Evolutionary conservation across 1,140 invertebrate species (phyloP), one percentile per base, ranked within the genome.

Genomic region (Piezodorus guildinii): DNA sequence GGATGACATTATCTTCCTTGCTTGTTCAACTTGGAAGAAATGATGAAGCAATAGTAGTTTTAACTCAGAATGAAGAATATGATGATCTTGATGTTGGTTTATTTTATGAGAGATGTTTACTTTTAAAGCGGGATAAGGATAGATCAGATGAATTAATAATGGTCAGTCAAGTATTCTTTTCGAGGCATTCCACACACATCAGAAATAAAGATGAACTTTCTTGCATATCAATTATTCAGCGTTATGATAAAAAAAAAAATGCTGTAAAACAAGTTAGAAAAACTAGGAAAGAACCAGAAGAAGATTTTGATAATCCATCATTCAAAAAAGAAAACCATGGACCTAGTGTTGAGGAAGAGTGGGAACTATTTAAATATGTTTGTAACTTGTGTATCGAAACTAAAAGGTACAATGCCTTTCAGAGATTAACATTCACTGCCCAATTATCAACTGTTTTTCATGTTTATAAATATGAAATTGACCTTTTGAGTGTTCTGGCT

Each of bases 1-100:
- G 86, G 61, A 78, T 90, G 68, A 87, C 87, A 63, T 74, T 96
- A 14, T 87, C 88, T 1, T 80, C 81, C 30, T 77, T 96, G 45
- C 82, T 94, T 16, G 85, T 90, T 67, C 79, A 85, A 51, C 78
- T 86, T 66, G 87, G 87, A 16, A 74, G 82, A 56, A 80, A 84
- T 62, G 79, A 87, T 46, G 85, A 92, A 72, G 92, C 94, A 9
- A 77, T 95, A 10, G 76, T 83, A 62, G 83, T 87, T 10, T 76
- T 96, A 17, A 77, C 85, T 64, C 87, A 90, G 70, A 81, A 87
- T 71, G 78, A 81, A 27, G 79, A 83, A 51, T 72, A 72, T 65
- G 80, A 85, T 71, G 76, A 80, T 67, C 78, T 82, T 67, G 86
- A 92, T 75, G 81, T 89, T 3, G 78, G 81, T 9, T 77, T 95